Base-by-base conservation (phyloP, 2,888 invertebrate genomes). In the Tetramorium bicarinatum region DNA sequence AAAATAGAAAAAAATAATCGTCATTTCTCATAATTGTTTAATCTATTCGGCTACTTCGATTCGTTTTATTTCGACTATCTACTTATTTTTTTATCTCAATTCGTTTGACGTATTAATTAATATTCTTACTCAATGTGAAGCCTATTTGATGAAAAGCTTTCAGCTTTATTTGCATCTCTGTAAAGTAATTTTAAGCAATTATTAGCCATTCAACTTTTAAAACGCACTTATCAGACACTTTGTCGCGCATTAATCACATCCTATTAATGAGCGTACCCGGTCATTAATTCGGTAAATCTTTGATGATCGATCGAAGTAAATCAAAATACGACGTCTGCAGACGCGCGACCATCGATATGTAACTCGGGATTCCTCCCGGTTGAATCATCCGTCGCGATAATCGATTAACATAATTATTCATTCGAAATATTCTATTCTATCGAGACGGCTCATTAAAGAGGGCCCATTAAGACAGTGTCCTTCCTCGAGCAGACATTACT, bases 391-490 rank as follows among this genome's bases (percentile, higher is more conserved):
- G 0, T 18, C 67, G 34, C 34, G 56, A 56, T 79, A 69, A 79
- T 25, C 47, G 21, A 56, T n/a, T 34, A 34, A 56, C 29, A 34
- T 69, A 56, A 79, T 79, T 79, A 69, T 67, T 69, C n/a, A 67
- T 56, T 79, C 34, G 13, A 21, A 18, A 52, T 52, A 52, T 52
- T 38, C n/a, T n/a, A n/a, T 38, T n/a, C 38, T 18, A 13, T 76
- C 79, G 72, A 87, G 82, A 81, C 69, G 54, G 61, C 44, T 66
- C 66, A 81, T 81, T 66, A 67, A 81, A 77, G 61, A 76, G 41
- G 3, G 6, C 8, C 25, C 66, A 18, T 66, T 44, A 41, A 62
- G 38, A 41, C 9, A 0, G 41, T 29, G 21, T 71, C 83, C 85
- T 67, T 80, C 72, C 72, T n/a, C 21, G 66, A 34, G 8, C 15